Conservation (phyloP, 2,888 invertebrate species). For the Drosophila multiciliata region DNA sequence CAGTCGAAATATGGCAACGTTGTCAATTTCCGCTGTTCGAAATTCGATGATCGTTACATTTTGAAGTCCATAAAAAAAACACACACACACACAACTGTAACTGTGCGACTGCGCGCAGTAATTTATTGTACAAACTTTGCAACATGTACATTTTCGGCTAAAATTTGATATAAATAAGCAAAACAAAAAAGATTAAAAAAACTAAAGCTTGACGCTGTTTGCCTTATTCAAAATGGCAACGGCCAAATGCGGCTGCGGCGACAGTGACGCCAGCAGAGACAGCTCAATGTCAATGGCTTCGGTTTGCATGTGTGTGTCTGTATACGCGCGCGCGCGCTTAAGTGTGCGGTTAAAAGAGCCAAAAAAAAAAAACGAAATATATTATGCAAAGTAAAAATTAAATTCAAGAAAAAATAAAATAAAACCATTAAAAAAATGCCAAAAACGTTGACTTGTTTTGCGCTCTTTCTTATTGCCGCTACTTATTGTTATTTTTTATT, state of each 20-base stretch:
- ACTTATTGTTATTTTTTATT: conserved; percentile 21
- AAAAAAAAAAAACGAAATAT: conserved; percentile 52
- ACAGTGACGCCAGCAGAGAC: conserved; percentile 47
- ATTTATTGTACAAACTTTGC: conserved; percentile 37
- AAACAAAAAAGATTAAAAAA: conserved; percentile 22
- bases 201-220: conserved; percentile 33
- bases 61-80: conserved; percentile 54
- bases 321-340: neutral
- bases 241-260: conserved; percentile 67
- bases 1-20: conserved; percentile 60
- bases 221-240: conserved; percentile 66
- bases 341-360: conserved; percentile 39
- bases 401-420: conserved; percentile 32
- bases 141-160: conserved; percentile 70
- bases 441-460: conserved; percentile 56
- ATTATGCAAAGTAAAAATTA: conserved; percentile 62
- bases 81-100: neutral
- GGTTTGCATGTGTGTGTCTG: conserved; percentile 8
- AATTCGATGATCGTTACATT: conserved; percentile 66
- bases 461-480: conserved; percentile 19
- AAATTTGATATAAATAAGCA: conserved; percentile 53
- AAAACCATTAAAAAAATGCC: conserved; percentile 29
- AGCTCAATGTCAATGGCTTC: conserved; percentile 76
- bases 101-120: conserved; percentile 7
- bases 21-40: conserved; percentile 69